These are phyloP conservation scores for Myotis davidii DNA, from an alignment of 2,113 vertebrate genomes.

Conservation along the genomic window DNA sequence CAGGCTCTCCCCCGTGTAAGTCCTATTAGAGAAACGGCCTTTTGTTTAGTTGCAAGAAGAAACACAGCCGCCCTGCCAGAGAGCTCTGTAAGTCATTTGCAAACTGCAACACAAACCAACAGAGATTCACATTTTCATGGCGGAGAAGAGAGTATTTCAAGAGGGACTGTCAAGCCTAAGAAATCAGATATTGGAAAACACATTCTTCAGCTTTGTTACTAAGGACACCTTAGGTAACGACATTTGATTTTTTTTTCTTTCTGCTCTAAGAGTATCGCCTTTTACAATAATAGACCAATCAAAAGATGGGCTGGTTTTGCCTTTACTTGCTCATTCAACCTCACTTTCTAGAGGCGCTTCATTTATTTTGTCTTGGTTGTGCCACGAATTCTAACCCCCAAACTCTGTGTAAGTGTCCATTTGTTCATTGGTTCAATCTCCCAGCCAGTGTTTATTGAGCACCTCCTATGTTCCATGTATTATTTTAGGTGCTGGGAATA, in stretches of 20 bases:
- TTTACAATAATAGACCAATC: slow-evolving; percentile 16
- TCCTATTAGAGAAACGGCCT: slow-evolving; percentile 55
- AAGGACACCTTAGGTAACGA: slow-evolving; percentile 66
- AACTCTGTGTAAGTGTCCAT: background rate
- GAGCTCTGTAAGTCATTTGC: slow-evolving; percentile 75
- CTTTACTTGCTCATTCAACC: background rate
- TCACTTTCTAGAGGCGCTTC: background rate
- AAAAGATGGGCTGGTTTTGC: background rate
- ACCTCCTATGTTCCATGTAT: background rate
- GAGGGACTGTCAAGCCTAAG: slow-evolving; percentile 69
- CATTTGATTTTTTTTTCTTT: slow-evolving; percentile 53
- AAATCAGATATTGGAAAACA: slow-evolving; percentile 79
- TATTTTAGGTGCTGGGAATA: background rate
- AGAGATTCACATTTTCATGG: slow-evolving; percentile 60
- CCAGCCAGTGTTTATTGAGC: background rate
- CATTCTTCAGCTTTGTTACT: slow-evolving; percentile 66
- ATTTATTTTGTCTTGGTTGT: background rate
- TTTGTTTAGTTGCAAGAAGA: slow-evolving; percentile 72
- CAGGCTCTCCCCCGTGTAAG: slow-evolving; percentile 5
- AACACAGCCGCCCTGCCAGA: slow-evolving; percentile 62
- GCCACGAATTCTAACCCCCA: background rate
- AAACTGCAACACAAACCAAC: slow-evolving; percentile 71
- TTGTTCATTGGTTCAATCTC: background rate
- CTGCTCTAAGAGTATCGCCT: slow-evolving; percentile 36
- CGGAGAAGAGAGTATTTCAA: slow-evolving; percentile 68